Evolutionary conservation across 2,888 invertebrate genomes (phyloP), one percentile per base, ranked within the genome.

Genomic region (Perizoma flavofasciatum): DNA sequence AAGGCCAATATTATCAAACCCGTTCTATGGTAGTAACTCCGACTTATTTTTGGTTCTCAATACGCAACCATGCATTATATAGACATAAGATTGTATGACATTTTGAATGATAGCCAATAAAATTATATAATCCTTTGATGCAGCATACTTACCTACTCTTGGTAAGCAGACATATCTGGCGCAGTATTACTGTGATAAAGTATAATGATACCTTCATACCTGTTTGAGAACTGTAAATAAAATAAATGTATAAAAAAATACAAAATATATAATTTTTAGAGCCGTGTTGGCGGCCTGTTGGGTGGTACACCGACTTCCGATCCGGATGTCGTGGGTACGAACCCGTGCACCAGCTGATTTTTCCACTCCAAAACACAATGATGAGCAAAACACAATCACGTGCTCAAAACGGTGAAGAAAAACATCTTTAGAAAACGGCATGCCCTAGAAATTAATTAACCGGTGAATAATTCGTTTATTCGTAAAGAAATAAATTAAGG

Each of bases 51-150:
- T 49, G 40, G 58, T 34, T 55, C 52, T 54, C 54, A 46, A 58
- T 59, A 64, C 60, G 53, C 48, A 53, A 11, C 34, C 49, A 49
- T 52, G 49, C 53, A 49, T 22, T 43, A 49, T 58, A 56, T 41
- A 64, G 52, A 59, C 35, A 56, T 53, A 45, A 54, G 56, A 53
- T 59, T 57, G 49, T 51, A 57, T 59, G 55, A 51, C 56, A 57
- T 59, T 52, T 64, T 68, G 68, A 66, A 68, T 61, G 60, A 68
- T 61, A 56, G 68, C 68, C 64, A 68, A 66, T 59, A 55, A 65
- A 56, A 60, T 66, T 62, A 65, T 64, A 66, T 61, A 68, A 65
- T 59, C 59, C 58, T 56, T 60, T 56, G 60, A 63, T 65, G 52
- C 48, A 49, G 37, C 43, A 52, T 49, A 55, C 45, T 40, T 45